Evolutionary conservation across 2,888 invertebrate genomes (phyloP), one percentile per base, ranked within the genome.

Genomic region (Lordiphosa andalusiaca): DNA sequence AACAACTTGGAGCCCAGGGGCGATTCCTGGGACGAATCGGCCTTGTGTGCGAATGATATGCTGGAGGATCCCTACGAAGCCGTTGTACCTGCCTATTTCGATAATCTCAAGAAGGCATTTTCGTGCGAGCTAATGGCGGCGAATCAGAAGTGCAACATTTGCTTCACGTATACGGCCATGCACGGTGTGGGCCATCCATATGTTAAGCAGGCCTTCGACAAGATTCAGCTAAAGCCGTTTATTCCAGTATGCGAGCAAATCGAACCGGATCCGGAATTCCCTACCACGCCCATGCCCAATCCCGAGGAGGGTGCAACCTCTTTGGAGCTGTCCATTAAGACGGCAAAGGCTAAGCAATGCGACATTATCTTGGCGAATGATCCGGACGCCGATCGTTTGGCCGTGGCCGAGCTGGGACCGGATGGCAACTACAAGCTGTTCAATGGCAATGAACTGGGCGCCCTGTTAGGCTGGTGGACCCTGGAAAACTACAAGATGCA

Each of bases 261-360:
- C 70, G 92, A 95, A 53, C 96, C 99, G 0, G 93, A 99, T 91
- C 98, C 99, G 0, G 97, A 99, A 56, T 99, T 99, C 90, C 94
- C 98, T 0, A 99, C 99, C 0, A 98, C 99, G 0, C 93, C 93
- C 85, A 98, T 97, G 90, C 99, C 99, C 0, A 99, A 99, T 91
- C 99, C 99, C 0, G 99, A 99, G 88, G 99, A 99, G 90, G 96
- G 96, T 0, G 92, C 93, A 84, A 93, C 94, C 71, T 94, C 96
- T 19, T 86, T 97, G 67, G 91, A 93, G 75, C 90, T 96, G 38
- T 93, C 97, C 38, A 93, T 95, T 68, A 90, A 91, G 85, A 93
- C 96, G 9, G 99, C 99, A 0, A 93, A 95, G 80, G 87, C 91
- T 48, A 91, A 92, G 67, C 91, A 91, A 0, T 93, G 94, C 42